phyloP scores from a whole-genome alignment of 2,888 invertebrate genomes.

The Diloba caeruleocephala region DNA sequence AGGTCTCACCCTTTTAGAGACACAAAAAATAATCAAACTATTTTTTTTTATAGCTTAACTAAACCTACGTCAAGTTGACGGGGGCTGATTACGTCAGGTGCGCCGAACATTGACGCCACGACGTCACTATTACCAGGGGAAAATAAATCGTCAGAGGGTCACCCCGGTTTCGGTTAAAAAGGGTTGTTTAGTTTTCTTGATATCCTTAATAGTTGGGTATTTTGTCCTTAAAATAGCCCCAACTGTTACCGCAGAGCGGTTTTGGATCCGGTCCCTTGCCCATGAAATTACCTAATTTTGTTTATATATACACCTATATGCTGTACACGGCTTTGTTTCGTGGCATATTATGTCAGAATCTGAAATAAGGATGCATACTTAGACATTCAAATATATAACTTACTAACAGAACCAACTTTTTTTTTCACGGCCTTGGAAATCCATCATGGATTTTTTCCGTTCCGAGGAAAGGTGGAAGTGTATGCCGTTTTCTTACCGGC shows the following conservation, averaged over 20 bases:
- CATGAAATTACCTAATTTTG: constrained; percentile 40
- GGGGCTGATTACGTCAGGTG: constrained; percentile 68
- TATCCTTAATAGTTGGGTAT: constrained; percentile 50
- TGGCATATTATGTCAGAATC: too few relatives aligned
- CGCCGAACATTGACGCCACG: constrained; percentile 51
- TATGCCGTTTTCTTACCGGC: too few relatives aligned
- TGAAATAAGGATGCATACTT: too few relatives aligned
- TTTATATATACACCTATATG: constrained; percentile 1
- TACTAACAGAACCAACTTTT: too few relatives aligned
- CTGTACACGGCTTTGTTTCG: constrained; percentile 6
- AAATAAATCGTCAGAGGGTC: constrained; percentile 54
- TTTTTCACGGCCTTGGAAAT: too few relatives aligned
- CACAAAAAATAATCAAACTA: constrained; percentile 45
- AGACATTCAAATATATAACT: too few relatives aligned
- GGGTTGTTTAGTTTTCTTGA: constrained; percentile 56
- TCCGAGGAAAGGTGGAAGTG: too few relatives aligned
- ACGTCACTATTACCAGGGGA: constrained; percentile 52
- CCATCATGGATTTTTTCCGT: too few relatives aligned
- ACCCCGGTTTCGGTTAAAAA: constrained; percentile 38
- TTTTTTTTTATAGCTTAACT: constrained; percentile 37
- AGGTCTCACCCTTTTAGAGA: constrained; percentile 16
- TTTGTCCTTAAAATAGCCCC: constrained; percentile 35
- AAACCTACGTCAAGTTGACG: constrained; percentile 66
- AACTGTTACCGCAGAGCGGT: constrained; percentile 50
- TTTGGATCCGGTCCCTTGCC: constrained; percentile 30